Conservation (phyloP, 2,888 invertebrate species). For the Thalpophila matura region DNA sequence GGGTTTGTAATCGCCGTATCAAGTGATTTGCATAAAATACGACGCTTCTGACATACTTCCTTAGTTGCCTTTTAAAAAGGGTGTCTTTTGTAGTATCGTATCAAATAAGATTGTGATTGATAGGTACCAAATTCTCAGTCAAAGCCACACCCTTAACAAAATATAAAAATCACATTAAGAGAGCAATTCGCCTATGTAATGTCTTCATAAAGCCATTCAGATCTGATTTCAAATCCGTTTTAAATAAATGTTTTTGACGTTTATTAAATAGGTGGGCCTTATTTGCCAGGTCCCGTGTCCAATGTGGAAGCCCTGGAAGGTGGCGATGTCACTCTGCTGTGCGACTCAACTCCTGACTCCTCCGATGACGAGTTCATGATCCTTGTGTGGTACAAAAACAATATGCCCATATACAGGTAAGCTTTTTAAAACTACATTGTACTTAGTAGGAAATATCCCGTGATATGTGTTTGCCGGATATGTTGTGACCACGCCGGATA, state of each 20-base stretch:
- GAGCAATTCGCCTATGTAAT: too few species aligned
- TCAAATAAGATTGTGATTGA: too few species aligned
- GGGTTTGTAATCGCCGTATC: too few species aligned
- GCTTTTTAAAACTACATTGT: slow-evolving; percentile 3
- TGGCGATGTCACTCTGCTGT: slow-evolving; percentile 88
- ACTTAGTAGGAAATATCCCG: neutral
- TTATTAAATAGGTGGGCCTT: slow-evolving; percentile 7
- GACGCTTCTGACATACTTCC: too few species aligned
- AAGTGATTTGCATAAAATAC: too few species aligned
- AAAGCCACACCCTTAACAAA: too few species aligned
- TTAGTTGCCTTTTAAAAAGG: too few species aligned
- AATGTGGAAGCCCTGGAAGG: slow-evolving; percentile 90
- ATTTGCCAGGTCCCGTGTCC: slow-evolving; percentile 84
- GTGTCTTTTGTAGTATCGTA: too few species aligned
- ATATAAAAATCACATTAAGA: too few species aligned
- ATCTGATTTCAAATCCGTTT: neutral
- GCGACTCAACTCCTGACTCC: slow-evolving; percentile 89
- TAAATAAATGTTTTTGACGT: neutral
- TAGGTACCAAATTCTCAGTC: too few species aligned
- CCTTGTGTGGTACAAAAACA: slow-evolving; percentile 92
- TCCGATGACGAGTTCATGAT: slow-evolving; percentile 91
- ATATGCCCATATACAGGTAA: slow-evolving; percentile 92
- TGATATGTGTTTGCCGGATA: neutral
- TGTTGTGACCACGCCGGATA: neutral
- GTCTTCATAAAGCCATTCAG: too few species aligned